phyloP scores from a whole-genome alignment of 1,140 invertebrate genomes.

The Hylaeus anthracinus region DNA sequence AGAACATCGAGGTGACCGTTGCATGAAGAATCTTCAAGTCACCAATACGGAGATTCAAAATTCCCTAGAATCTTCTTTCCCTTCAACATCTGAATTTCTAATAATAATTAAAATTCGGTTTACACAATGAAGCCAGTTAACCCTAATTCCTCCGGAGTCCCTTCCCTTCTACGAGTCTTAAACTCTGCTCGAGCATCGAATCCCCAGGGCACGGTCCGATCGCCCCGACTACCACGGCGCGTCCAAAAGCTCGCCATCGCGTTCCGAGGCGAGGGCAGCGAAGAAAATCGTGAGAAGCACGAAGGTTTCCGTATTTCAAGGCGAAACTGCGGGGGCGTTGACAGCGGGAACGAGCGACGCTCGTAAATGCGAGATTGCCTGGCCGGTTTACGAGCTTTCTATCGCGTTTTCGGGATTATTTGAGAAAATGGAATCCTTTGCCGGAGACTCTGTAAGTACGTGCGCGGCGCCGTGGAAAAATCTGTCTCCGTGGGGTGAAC shows the following conservation, averaged over 20 bases:
- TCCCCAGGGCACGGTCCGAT: too few species aligned
- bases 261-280: not conserved
- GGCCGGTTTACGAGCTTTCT: conserved; percentile 70
- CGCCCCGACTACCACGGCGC: too few species aligned
- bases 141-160: too few species aligned
- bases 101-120: too few species aligned
- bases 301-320: conserved; percentile 37
- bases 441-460: conserved; percentile 17
- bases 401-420: conserved; percentile 73
- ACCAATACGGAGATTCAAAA: too few species aligned
- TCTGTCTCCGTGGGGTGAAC: not conserved
- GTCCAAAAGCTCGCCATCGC: not conserved
- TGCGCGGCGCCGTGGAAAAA: not conserved
- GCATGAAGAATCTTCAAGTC: too few species aligned
- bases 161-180: too few species aligned
- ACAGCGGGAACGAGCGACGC: conserved; percentile 43
- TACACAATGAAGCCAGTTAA: too few species aligned
- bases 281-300: not conserved
- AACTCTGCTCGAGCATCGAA: too few species aligned
- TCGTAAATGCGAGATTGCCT: conserved; percentile 74
- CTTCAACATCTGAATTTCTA: too few species aligned
- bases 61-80: too few species aligned
- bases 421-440: conserved; percentile 75
- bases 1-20: too few species aligned
- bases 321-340: conserved; percentile 29